Evolutionary conservation across 53 echinoderm and acorn worm genomes (phyloP).

Genomic region (Antedon mediterranea): DNA sequence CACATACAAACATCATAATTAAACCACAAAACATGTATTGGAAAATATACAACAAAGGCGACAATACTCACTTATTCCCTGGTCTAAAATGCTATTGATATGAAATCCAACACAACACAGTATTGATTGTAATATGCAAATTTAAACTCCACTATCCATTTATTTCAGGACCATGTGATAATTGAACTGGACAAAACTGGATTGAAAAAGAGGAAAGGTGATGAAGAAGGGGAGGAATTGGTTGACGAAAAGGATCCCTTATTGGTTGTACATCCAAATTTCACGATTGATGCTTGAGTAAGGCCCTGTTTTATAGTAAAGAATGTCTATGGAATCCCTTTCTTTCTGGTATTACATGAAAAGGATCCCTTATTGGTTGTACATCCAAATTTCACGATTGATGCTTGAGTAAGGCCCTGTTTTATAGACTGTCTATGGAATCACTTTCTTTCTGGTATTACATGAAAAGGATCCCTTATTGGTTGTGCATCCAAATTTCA

Average conservation of each 20-base stretch:
- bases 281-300: constrained; percentile 59
- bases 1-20: no score
- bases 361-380: constrained; percentile 71
- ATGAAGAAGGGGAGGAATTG: constrained; percentile 22
- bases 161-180: constrained; percentile 65
- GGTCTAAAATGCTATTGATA: no score
- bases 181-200: constrained; percentile 87
- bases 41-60: no score
- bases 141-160: no score
- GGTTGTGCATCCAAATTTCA: constrained; percentile 92
- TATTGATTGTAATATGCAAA: no score
- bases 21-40: no score
- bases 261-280: constrained; percentile 92
- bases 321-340: no score
- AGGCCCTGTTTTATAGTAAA: no score
- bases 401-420: constrained; percentile 7
- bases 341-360: constrained; percentile 5
- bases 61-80: no score
- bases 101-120: no score
- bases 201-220: constrained; percentile 36
- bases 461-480: constrained; percentile 64
- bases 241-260: constrained; percentile 54
- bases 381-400: constrained; percentile 91
- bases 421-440: no score
- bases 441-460: no score